These are phyloP conservation scores for Bovichtus diacanthus DNA, from an alignment of 2,797 vertebrate genomes.

Conservation along the genomic window DNA sequence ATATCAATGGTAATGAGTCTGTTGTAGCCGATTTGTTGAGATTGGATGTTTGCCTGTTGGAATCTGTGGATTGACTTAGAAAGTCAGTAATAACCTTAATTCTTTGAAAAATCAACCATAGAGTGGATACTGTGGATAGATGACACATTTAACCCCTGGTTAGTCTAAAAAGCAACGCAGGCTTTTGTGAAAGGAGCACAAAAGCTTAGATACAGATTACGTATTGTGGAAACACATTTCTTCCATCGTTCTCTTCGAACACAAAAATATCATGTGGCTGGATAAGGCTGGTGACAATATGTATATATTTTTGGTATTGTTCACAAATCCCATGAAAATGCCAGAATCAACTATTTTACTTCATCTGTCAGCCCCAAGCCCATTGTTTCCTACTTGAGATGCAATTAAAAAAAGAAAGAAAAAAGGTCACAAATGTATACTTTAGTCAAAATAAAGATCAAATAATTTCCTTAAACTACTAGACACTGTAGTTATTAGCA, in stretches of 20 bases:
- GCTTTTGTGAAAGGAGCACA: neutral
- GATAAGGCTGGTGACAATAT: neutral
- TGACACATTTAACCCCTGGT: slow-evolving; percentile 26
- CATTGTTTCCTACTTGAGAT: neutral
- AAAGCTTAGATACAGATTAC: neutral
- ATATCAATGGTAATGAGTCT: slow-evolving; percentile 52
- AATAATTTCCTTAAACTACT: neutral
- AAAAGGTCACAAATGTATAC: no score
- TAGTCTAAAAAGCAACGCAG: neutral
- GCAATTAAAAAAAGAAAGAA: no score
- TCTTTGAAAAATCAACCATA: slow-evolving; percentile 16
- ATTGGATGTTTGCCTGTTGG: slow-evolving; percentile 43
- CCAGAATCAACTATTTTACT: no score
- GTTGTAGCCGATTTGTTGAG: slow-evolving; percentile 38
- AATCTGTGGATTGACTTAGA: slow-evolving; percentile 37
- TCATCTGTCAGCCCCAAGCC: neutral
- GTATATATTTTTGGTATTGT: neutral
- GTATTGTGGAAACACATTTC: neutral
- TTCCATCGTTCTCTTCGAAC: neutral
- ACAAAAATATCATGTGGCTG: neutral
- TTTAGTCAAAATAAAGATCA: neutral
- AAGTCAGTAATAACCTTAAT: slow-evolving; percentile 33
- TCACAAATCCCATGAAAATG: neutral
- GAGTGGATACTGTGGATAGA: neutral
- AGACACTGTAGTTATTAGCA: neutral